These are phyloP conservation scores for Fulmarus glacialis DNA, from an alignment of 2,113 vertebrate genomes.

Conservation along the genomic window DNA sequence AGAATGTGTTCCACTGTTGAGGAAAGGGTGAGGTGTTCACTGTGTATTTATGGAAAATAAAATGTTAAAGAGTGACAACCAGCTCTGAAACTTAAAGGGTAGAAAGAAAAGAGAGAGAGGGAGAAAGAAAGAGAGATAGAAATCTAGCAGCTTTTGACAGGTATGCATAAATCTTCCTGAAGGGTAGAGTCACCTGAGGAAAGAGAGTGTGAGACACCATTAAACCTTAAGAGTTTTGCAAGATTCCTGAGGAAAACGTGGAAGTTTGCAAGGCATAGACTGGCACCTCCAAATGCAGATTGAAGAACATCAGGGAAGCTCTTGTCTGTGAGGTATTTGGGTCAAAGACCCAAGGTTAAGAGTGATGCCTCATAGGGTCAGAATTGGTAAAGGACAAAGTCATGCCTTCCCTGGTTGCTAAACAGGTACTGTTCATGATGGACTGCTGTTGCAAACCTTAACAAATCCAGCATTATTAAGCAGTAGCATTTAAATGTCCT, in stretches of 20 bases:
- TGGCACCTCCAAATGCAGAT: neutral
- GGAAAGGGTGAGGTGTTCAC: neutral
- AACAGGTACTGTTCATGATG: neutral
- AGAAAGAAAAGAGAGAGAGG: neutral
- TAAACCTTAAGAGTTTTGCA: slow-evolving; percentile 37
- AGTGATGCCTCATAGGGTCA: neutral
- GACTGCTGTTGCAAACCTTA: neutral
- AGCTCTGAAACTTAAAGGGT: neutral
- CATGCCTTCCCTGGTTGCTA: fast-evolving
- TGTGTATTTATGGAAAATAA: slow-evolving; percentile 64
- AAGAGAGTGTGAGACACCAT: slow-evolving; percentile 15
- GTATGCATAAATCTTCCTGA: slow-evolving; percentile 58
- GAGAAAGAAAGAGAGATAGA: neutral
- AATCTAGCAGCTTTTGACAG: slow-evolving; percentile 43
- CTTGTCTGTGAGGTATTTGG: neutral
- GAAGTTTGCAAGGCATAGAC: neutral
- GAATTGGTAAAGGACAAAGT: neutral
- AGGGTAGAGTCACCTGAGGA: slow-evolving; percentile 45
- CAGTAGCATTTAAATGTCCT: neutral
- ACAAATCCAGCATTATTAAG: neutral
- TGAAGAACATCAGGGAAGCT: neutral
- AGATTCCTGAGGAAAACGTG: neutral
- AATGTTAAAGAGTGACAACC: slow-evolving; percentile 51
- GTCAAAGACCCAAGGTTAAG: neutral
- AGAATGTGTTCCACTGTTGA: neutral